Base-by-base conservation (phyloP, 2,888 invertebrate species). In the Eremobia ochroleuca region DNA sequence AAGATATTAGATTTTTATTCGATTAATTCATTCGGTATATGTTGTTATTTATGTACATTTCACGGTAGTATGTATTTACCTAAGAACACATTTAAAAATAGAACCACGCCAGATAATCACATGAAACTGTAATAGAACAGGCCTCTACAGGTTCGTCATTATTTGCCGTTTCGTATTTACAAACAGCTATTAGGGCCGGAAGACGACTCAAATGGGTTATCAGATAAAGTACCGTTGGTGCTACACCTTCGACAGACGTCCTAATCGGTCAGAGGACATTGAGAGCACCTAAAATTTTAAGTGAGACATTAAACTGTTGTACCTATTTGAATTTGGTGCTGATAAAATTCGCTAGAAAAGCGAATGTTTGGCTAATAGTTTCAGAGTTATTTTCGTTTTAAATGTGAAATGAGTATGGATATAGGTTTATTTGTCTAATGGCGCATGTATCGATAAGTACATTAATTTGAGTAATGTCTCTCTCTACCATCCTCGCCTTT, bases 141-240 rank as follows among this genome's bases (percentile, higher is more conserved):
- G 75, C 80, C 66, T 82, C 64, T 67, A 69, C 66, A 66, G 79
- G 81, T 79, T 79, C 59, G 81, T 87, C 82, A 85, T 87, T 88
- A 88, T 88, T 88, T 92, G 94, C 94, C 92, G 93, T 93, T 92
- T 92, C 91, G 91, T 92, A 92, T 81, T 82, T 92, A 90, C 87
- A 90, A 92, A 91, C 87, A 88, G 87, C 87, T 90, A 93, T 93
- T 93, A 89, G 89, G 93, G 87, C 93, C 95, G 94, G 94, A 95
- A 94, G 88, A 88, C 82, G 86, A 87, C 88, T 76, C 86, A 90
- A 90, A 90, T 88, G 82, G 89, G 87, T 92, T 94, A 94, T 94
- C 94, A 86, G 94, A 94, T 94, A 95, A 93, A 87, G 90, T 89
- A 88, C 93, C 92, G 94, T 91, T 92, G 87, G 69, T 64, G 85